Evolutionary conservation across 2,797 vertebrate species (phyloP).

Genomic region (Poliocrania exsul): DNA sequence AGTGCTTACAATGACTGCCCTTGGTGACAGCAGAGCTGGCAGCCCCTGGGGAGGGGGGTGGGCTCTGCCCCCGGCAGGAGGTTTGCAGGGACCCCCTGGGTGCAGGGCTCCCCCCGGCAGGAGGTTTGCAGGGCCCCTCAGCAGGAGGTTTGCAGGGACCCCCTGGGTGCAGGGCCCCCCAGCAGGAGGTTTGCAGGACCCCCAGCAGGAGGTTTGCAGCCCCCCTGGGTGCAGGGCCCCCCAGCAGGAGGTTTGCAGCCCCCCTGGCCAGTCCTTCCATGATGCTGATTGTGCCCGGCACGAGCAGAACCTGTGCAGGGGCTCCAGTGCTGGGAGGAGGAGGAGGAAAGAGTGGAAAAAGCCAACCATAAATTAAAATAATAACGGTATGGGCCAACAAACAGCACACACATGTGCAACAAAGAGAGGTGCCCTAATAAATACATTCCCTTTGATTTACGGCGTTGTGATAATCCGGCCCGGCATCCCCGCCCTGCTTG

Average conservation of each 20-base stretch:
- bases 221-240: too few species aligned
- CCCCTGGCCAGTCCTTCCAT: slow-evolving; percentile 36
- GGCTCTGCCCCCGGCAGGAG: too few species aligned
- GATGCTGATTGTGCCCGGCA: slow-evolving; percentile 72
- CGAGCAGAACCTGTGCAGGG: slow-evolving; percentile 59
- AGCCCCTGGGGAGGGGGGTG: too few species aligned
- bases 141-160: too few species aligned
- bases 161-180: too few species aligned
- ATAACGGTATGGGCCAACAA: slow-evolving; percentile 61
- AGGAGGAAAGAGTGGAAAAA: not conserved
- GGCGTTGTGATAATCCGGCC: slow-evolving; percentile 20
- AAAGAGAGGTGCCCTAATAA: slow-evolving; percentile 59
- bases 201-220: too few species aligned
- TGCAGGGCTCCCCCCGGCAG: not conserved
- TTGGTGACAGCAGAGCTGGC: too few species aligned
- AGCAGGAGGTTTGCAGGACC: too few species aligned
- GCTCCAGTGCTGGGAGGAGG: slow-evolving; percentile 15
- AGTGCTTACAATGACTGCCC: too few species aligned
- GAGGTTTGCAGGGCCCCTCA: not conserved
- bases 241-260: not conserved
- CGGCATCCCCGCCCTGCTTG: not conserved
- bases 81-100: too few species aligned
- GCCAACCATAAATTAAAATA: slow-evolving; percentile 64
- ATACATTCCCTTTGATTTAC: slow-evolving; percentile 56
- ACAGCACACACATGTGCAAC: slow-evolving; percentile 13